phyloP scores from a whole-genome alignment of 1,140 invertebrate genomes.

The Eupristina koningsbergeri region DNA sequence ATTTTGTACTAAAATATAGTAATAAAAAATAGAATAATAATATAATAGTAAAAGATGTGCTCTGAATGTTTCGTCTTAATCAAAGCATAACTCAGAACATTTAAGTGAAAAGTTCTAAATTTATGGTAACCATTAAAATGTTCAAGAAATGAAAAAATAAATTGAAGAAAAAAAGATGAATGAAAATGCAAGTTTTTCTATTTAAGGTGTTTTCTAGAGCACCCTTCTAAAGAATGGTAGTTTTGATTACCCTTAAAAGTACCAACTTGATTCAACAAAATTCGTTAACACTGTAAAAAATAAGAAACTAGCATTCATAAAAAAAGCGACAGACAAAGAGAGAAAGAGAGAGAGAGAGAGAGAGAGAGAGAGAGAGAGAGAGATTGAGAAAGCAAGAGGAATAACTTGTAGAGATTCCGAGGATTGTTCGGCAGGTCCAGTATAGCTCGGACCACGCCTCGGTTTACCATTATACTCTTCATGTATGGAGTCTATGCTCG shows the following conservation, averaged over 20 bases:
- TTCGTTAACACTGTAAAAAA: slow-evolving; percentile 8
- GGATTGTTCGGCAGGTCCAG: slow-evolving; percentile 14
- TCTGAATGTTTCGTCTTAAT: too few relatives aligned
- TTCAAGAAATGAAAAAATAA: too few relatives aligned
- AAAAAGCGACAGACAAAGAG: too few relatives aligned
- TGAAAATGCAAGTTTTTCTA: background rate
- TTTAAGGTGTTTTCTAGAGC: background rate
- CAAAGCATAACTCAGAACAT: too few relatives aligned
- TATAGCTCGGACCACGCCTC: slow-evolving; percentile 20
- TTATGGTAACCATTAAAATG: too few relatives aligned
- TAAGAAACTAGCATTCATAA: slow-evolving; percentile 5
- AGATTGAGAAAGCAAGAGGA: background rate
- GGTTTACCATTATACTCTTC: background rate
- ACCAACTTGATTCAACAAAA: background rate
- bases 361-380: background rate
- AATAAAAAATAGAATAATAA: too few relatives aligned
- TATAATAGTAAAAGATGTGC: too few relatives aligned
- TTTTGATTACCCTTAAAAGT: background rate
- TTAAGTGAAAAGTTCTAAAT: too few relatives aligned
- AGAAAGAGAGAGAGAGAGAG: too few relatives aligned
- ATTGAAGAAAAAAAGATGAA: too few relatives aligned
- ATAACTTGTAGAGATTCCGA: background rate
- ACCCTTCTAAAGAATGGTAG: background rate
- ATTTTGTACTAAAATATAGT: too few relatives aligned
- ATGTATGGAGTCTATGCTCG: slow-evolving; percentile 31